These are phyloP conservation scores for Aleadryas rufinucha DNA, from an alignment of 2,113 vertebrate species.

Conservation along the genomic window DNA sequence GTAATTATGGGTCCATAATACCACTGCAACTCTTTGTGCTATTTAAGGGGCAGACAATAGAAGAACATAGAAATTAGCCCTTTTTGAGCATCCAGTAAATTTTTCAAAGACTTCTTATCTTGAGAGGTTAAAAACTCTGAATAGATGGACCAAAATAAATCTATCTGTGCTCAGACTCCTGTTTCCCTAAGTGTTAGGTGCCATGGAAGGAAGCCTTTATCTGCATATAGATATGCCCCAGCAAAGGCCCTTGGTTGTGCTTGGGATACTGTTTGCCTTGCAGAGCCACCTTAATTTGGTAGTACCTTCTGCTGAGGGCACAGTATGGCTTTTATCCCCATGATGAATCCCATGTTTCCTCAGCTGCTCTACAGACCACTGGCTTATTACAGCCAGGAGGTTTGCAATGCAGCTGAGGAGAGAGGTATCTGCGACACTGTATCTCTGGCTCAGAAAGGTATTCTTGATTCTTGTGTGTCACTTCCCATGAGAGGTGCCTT, in stretches of 20 bases:
- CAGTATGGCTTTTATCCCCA: background rate
- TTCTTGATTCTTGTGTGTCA: background rate
- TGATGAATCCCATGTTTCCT: background rate
- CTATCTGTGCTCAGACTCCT: background rate
- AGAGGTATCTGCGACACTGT: background rate
- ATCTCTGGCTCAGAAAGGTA: background rate
- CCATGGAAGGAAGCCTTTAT: background rate
- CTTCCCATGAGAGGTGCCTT: background rate
- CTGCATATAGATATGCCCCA: background rate
- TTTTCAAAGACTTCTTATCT: slow-evolving; percentile 4
- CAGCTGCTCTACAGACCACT: background rate
- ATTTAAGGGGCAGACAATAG: background rate
- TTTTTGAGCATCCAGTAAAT: background rate
- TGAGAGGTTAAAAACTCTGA: background rate
- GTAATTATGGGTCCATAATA: background rate
- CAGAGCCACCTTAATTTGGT: background rate
- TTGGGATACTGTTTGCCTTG: background rate
- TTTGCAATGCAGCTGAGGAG: background rate
- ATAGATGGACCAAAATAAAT: background rate
- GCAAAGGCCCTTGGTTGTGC: background rate
- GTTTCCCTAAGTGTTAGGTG: background rate
- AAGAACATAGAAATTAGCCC: background rate
- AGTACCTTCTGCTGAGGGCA: background rate
- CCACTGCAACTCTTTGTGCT: background rate
- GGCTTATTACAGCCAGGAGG: background rate